These are phyloP conservation scores for Serranus cabrilla DNA, from an alignment of 2,797 vertebrate genomes.

Conservation along the genomic window DNA sequence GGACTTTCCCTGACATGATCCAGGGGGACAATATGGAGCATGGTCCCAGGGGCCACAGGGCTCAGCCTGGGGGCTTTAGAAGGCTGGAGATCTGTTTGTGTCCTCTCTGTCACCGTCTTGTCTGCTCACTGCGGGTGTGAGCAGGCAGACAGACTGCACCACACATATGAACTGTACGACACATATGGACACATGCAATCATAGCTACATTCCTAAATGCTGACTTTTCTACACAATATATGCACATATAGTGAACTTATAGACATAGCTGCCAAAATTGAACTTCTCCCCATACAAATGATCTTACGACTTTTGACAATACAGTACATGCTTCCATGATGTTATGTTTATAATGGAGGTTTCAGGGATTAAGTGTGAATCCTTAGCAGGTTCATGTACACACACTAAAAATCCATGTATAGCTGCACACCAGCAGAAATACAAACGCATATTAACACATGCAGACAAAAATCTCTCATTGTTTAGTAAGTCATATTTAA, in stretches of 20 bases:
- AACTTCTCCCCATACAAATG: not conserved
- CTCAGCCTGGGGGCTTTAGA: conserved; percentile 42
- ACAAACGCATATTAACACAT: not conserved
- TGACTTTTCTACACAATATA: not conserved
- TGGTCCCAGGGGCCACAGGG: conserved; percentile 32
- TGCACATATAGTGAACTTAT: not conserved
- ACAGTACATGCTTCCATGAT: not conserved
- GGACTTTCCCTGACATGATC: conserved; percentile 71
- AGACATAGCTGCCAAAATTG: not conserved
- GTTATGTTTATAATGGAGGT: not conserved
- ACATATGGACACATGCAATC: not conserved
- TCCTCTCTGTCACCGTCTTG: conserved; percentile 34
- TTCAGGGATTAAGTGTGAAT: not conserved
- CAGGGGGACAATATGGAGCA: conserved; percentile 64
- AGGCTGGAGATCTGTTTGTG: conserved; percentile 48
- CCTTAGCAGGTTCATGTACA: not conserved
- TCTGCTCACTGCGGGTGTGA: conserved; percentile 31
- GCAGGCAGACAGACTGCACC: conserved; percentile 5
- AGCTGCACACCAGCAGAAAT: not conserved
- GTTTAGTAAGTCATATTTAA: not conserved
- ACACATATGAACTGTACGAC: not conserved
- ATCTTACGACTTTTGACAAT: not conserved
- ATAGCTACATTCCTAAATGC: not conserved
- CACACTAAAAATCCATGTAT: not conserved
- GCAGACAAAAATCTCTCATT: not conserved